Base-by-base conservation (phyloP, 2,888 invertebrate genomes). In the Apeira syringaria region DNA sequence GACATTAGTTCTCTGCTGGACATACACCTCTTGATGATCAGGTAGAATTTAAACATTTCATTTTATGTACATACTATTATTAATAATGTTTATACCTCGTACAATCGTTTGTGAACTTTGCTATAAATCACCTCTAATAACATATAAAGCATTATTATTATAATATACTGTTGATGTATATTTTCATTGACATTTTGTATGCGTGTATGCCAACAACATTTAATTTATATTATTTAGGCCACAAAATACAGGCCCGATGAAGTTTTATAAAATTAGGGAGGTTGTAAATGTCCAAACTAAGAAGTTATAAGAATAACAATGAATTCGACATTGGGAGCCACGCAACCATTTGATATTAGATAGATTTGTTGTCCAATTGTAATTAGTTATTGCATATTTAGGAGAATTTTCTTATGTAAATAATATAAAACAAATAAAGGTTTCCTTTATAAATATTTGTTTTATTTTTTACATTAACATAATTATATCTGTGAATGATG, bases 391-490 rank as follows among this genome's bases (percentile, higher is more conserved):
- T 74, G 68, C 78, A 67, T 80, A 78, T 80, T 80, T 86, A 86
- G 86, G 81, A 74, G 86, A 85, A 86, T 85, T 83, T 81, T 85
- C 82, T 78, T 84, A 86, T 87, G 88, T 87, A 88, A 86, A 88
- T 87, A 87, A 78, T 74, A n/a, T n/a, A 80, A 72, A 84, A 39
- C 38, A 20, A 45, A 85, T 85, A 86, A 86, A 87, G 78, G 75
- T 74, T 76, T 81, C 73, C 80, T 83, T 85, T 84, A 80, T 81
- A 80, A 54, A 54, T 53, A 28, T 61, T 67, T 68, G 72, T 77
- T 80, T 77, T 71, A 42, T 59, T 56, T 47, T 65, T 54, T 38
- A 50, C 17, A 47, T 26, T 46, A 41, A 48, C 33, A 46, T 36
- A 12, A 36, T 50, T 43, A 33, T 20, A 20, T 20, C 41, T 40